Evolutionary conservation across 1,140 invertebrate species (phyloP).

Genomic region (Teleogryllus occipitalis): DNA sequence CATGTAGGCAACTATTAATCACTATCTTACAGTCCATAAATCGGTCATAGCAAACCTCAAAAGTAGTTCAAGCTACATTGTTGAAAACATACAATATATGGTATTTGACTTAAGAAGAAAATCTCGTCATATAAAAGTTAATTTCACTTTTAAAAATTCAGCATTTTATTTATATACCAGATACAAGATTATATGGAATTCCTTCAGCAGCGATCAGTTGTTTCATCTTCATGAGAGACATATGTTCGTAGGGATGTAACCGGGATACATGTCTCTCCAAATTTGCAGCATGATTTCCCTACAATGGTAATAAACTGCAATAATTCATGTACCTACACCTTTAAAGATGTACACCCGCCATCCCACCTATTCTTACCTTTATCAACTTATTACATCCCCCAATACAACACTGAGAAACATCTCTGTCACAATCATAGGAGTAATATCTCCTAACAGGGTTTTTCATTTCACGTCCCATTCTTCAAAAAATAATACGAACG

Average conservation of each 20-base stretch:
- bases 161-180: neutral
- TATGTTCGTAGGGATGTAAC: neutral
- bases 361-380: neutral
- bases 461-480: neutral
- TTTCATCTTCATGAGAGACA: neutral
- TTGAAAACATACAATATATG: no score
- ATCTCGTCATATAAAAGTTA: no score
- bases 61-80: no score
- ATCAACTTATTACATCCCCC: neutral
- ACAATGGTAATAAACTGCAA: neutral
- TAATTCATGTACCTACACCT: neutral
- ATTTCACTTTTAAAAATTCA: no score
- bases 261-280: neutral
- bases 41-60: no score
- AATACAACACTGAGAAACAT: neutral
- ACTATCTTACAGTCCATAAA: no score
- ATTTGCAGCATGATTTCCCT: slow-evolving; percentile 1
- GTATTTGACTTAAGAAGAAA: no score
- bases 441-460: neutral
- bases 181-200: neutral
- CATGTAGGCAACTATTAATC: neutral
- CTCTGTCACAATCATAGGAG: neutral
- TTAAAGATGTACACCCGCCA: neutral
- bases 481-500: neutral
- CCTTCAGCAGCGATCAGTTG: neutral